Conservation (phyloP, 37 sponge, comb jelly and placozoan genomes). For the Chondrilla cf. caribensis region DNA sequence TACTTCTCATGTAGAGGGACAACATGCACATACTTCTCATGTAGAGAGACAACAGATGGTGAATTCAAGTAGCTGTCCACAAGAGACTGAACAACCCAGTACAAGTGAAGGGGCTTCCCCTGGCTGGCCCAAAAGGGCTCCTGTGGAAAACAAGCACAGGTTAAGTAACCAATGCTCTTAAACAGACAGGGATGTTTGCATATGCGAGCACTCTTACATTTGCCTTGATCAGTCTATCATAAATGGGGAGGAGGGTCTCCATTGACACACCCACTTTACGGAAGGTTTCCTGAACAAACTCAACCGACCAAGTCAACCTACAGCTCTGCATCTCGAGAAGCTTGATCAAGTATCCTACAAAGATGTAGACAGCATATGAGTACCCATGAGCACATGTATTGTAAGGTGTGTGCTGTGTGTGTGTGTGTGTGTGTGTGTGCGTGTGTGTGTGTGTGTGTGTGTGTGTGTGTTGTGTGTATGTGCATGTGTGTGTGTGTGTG, state of each 20-base stretch:
- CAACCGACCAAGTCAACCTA: conserved; percentile 42
- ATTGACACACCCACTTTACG: conserved; percentile 60
- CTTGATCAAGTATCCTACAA: conserved; percentile 44
- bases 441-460: no score
- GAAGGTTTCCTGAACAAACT: conserved; percentile 37
- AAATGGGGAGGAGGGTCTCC: conserved; percentile 49
- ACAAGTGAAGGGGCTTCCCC: conserved; percentile 1
- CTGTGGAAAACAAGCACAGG: not conserved
- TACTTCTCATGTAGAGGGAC: no score
- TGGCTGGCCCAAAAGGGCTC: conserved; percentile 7
- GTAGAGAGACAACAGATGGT: not conserved
- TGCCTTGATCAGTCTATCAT: conserved; percentile 67
- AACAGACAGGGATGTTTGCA: conserved; percentile 41
- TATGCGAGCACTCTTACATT: conserved; percentile 56
- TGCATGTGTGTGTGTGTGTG: not conserved
- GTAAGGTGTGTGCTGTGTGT: no score
- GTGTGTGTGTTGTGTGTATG: not conserved
- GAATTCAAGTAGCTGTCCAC: not conserved
- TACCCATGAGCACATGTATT: not conserved
- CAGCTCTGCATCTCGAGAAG: conserved; percentile 72
- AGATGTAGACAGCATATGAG: no score
- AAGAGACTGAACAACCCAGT: conserved; percentile 2
- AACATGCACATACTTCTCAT: not conserved
- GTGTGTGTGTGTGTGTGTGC: no score
- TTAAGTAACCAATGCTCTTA: no score